Evolutionary conservation across 2,797 vertebrate species (phyloP), one percentile per base, ranked within the genome.

Genomic region (Tokudaia tokunoshimensis): DNA sequence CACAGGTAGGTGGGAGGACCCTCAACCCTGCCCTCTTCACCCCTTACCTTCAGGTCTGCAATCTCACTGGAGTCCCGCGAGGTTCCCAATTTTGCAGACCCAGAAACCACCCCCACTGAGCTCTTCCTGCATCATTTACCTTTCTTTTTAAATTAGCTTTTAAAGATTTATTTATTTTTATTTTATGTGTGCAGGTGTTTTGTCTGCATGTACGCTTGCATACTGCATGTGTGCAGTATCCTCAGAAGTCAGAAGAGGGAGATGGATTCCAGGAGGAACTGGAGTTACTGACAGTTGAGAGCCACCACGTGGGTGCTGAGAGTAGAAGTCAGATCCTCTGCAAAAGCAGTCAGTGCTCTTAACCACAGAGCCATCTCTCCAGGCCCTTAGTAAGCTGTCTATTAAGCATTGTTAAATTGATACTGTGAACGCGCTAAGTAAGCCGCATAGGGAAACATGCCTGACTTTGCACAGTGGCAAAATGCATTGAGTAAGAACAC

Each of bases 1-100:
- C 2, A 24, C 22, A 15, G 11, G 24, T 34, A 24, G 57, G 10
- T 19, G 0, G 59, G 57, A 8, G 29, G 4, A 37, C 3, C 13
- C 31, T n/a, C 37, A 52, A 22, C 20, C 26, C 61, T 81, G 31
- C 59, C 26, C 41, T 52, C 57, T 55, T 55, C 5, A 17, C 41
- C 19, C 63, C 44, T 74, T 20, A 24, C 6, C 1, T 44, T 44
- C 17, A 57, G 3, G 7, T 44, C 61, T 0, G 0, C 0, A 1
- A 1, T 24, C 9, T 84, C 67, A 26, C 31, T 11, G 0, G 22
- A 79, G 70, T 3, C 61, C 78, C 5, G 1, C 5, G 50, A 44
- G 17, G 34, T 6, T 19, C 15, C n/a, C 74, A n/a, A 14, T 86
- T 12, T 86, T 50, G 61, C 81, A 50, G 63, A 44, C 7, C 13